Evolutionary conservation across 2,888 invertebrate genomes (phyloP).

Genomic region (Microdon myrmicae): DNA sequence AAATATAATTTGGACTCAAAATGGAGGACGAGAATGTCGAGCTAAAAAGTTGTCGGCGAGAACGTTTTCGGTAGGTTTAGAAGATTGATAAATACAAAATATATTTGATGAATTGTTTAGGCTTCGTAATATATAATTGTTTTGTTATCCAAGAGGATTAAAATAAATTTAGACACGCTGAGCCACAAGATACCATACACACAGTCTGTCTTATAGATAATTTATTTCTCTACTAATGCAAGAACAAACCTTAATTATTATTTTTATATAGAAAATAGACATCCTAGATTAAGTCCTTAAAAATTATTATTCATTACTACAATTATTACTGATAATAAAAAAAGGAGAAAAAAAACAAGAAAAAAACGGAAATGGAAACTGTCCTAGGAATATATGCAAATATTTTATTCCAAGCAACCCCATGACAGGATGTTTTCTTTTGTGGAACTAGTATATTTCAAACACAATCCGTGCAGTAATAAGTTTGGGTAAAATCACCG

Average conservation of each 20-base stretch:
- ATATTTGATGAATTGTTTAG: constrained; percentile 15
- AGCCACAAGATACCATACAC: constrained; percentile 30
- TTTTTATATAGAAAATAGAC: constrained; percentile 50
- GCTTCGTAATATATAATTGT: constrained; percentile 21
- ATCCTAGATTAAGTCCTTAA: constrained; percentile 49
- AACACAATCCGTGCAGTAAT: too few species aligned
- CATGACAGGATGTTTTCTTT: too few species aligned
- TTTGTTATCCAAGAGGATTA: constrained; percentile 12
- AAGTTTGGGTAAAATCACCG: too few species aligned
- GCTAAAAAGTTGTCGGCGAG: constrained; percentile 1
- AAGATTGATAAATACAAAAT: constrained; percentile 1
- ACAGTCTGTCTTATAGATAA: constrained; percentile 35
- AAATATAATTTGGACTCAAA: constrained; percentile 19
- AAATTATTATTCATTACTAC: constrained; percentile 52
- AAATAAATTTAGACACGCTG: constrained; percentile 2
- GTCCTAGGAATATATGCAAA: too few species aligned
- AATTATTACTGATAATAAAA: constrained; percentile 42
- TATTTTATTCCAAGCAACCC: too few species aligned
- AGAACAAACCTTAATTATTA: constrained; percentile 39
- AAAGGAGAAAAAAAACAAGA: constrained; percentile 20
- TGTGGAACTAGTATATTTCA: too few species aligned
- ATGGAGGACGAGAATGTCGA: constrained; percentile 1
- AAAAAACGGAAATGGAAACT: constrained; percentile 19
- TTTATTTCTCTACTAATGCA: constrained; percentile 21
- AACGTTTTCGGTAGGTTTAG: constrained; percentile 1